Conservation (phyloP, 2,113 vertebrate species). For the Equus quagga region DNA sequence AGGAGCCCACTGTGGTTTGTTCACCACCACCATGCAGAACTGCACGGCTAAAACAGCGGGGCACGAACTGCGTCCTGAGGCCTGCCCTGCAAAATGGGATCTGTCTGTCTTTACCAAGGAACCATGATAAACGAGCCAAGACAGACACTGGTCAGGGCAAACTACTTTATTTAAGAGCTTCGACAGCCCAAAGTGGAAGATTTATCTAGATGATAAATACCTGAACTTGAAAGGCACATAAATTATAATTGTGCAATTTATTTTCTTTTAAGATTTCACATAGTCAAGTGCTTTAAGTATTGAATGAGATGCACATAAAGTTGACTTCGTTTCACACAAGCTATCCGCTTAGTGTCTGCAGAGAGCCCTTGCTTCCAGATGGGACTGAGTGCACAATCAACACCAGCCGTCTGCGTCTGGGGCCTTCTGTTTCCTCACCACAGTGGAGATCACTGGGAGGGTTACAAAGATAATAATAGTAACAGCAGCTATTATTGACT, state of each 20-base stretch:
- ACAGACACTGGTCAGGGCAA: conserved; percentile 76
- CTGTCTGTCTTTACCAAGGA: conserved; percentile 41
- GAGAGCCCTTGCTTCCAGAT: neutral
- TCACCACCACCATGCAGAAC: neutral
- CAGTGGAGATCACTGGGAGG: neutral
- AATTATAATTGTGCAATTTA: conserved; percentile 72
- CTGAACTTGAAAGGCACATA: conserved; percentile 78
- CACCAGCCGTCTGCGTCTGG: neutral
- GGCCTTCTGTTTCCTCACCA: neutral
- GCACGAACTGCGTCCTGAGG: conserved; percentile 58
- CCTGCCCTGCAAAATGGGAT: conserved; percentile 62
- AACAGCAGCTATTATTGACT: neutral
- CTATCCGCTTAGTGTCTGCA: neutral
- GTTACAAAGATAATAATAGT: neutral
- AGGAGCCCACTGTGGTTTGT: neutral
- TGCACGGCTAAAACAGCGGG: neutral
- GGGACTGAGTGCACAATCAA: neutral
- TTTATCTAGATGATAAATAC: conserved; percentile 80
- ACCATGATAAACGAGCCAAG: conserved; percentile 75
- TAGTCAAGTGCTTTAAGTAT: conserved; percentile 68
- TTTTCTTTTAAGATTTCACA: conserved; percentile 61
- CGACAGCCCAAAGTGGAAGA: conserved; percentile 72
- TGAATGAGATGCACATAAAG: conserved; percentile 59
- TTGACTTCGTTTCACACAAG: conserved; percentile 8
- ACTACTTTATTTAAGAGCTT: conserved; percentile 79